Evolutionary conservation across 2,888 invertebrate genomes (phyloP).

Genomic region (Adineta ricciae): DNA sequence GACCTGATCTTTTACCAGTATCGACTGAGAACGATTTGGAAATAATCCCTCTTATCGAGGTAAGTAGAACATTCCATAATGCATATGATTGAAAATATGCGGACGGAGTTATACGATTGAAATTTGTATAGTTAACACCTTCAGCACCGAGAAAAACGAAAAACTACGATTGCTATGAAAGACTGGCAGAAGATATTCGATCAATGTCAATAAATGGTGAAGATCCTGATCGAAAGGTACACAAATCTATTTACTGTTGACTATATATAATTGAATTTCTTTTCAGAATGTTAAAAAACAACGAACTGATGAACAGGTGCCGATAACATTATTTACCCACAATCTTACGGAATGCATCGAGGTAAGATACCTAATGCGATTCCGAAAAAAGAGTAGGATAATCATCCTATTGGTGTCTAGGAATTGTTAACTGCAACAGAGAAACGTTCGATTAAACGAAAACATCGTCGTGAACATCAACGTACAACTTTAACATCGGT

Average conservation of each 20-base stretch:
- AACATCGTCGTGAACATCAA: slow-evolving; percentile 5
- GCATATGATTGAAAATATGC: too few relatives aligned
- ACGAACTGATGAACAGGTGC: not conserved
- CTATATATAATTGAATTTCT: not conserved
- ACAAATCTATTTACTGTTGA: not conserved
- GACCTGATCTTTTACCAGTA: not conserved
- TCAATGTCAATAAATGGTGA: not conserved
- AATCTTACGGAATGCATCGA: not conserved
- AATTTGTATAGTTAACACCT: not conserved
- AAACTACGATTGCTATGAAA: not conserved
- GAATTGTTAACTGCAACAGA: not conserved
- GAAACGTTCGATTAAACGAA: not conserved
- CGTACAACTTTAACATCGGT: not conserved
- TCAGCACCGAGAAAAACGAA: not conserved
- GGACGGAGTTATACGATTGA: too few relatives aligned
- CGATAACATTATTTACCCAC: not conserved
- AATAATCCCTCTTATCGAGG: not conserved
- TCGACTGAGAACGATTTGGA: not conserved
- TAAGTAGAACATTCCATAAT: not conserved
- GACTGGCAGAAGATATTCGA: not conserved
- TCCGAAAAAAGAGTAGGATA: not conserved
- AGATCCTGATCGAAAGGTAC: not conserved
- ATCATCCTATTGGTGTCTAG: not conserved
- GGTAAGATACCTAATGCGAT: not conserved
- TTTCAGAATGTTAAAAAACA: slow-evolving; percentile 16